phyloP scores from a whole-genome alignment of 2,888 invertebrate genomes.

The Kryphioiulus occultus region DNA sequence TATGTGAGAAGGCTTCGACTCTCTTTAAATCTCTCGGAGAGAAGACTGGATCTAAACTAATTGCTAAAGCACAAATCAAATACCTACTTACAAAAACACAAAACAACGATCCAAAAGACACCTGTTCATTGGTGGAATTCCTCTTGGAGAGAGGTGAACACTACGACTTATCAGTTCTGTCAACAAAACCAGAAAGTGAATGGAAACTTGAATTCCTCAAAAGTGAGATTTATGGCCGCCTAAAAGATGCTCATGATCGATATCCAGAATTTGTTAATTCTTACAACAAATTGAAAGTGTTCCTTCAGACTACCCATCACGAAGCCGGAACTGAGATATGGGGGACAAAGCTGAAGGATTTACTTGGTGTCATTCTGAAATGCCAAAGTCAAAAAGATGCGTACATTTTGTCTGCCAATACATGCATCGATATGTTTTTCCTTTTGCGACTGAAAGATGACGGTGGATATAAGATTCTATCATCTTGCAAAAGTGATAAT shows the following conservation, averaged over 20 bases:
- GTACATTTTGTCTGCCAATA: neutral
- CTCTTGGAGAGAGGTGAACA: neutral
- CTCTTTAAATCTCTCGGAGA: neutral
- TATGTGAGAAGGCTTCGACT: neutral
- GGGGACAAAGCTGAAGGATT: neutral
- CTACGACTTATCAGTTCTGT: neutral
- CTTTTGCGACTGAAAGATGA: neutral
- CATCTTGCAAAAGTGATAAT: neutral
- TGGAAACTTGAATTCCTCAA: constrained; percentile 14
- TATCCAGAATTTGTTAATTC: neutral
- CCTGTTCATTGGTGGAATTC: neutral
- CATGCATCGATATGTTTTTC: neutral
- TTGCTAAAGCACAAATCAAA: neutral
- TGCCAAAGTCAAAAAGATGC: neutral
- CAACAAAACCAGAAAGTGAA: neutral
- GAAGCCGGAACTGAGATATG: neutral
- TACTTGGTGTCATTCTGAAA: neutral
- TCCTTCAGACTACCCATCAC: neutral
- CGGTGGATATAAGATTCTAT: neutral
- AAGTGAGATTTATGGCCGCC: neutral
- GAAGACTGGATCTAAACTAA: neutral
- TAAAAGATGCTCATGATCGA: neutral
- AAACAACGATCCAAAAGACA: neutral
- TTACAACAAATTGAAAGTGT: neutral
- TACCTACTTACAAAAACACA: neutral